These are phyloP conservation scores for Scrobipalpa costella DNA, from an alignment of 2,888 invertebrate genomes.

Conservation along the genomic window DNA sequence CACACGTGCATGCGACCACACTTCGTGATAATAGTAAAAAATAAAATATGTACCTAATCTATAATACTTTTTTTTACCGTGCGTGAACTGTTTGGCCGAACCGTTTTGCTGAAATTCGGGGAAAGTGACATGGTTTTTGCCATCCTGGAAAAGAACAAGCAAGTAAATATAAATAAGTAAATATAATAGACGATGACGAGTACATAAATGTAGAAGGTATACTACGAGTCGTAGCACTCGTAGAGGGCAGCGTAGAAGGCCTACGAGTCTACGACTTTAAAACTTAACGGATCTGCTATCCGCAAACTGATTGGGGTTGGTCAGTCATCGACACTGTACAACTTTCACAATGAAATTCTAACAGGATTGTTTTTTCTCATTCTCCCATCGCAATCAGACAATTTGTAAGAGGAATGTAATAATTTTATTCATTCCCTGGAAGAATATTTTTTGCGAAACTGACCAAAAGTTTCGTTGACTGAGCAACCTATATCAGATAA, in stretches of 20 bases:
- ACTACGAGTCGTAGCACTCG: neutral
- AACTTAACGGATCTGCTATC: too few species aligned
- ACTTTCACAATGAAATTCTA: too few species aligned
- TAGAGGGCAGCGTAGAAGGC: neutral
- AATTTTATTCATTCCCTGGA: too few species aligned
- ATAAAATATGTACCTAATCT: constrained; percentile 83
- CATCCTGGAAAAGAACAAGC: constrained; percentile 82
- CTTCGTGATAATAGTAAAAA: constrained; percentile 75
- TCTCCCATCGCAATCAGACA: too few species aligned
- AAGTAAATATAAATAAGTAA: constrained; percentile 17
- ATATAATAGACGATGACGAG: neutral
- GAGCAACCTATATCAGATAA: too few species aligned
- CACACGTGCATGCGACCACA: constrained; percentile 80
- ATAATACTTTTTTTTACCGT: constrained; percentile 89
- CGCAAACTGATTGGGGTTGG: too few species aligned
- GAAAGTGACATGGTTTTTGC: constrained; percentile 94
- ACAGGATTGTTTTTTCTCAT: too few species aligned
- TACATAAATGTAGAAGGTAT: too few species aligned
- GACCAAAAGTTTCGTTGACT: too few species aligned
- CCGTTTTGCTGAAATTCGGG: constrained; percentile 95
- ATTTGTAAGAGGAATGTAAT: too few species aligned
- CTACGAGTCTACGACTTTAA: neutral
- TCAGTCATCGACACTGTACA: too few species aligned
- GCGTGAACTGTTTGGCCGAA: constrained; percentile 92
- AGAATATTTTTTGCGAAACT: too few species aligned